Percentiles rank a stretch among this genome's conserved stretches.
Conservation (phyloP, 2,113 vertebrate genomes). For the Gadus chalcogrammus region DNA sequence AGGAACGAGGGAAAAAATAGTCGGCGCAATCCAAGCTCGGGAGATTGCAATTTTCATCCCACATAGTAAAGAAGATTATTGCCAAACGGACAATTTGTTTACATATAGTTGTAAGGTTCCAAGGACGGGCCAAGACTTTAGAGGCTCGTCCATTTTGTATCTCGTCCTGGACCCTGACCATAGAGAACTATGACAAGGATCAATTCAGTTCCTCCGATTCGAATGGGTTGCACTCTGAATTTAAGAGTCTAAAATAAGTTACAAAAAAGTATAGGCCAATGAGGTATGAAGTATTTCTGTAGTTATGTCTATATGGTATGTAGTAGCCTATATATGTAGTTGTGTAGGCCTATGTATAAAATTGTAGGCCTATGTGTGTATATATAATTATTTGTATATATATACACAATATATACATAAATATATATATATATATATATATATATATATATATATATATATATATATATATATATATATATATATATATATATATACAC, state of each 20-base stretch:
- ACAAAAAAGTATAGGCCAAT: too few species aligned
- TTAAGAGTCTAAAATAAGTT: too few species aligned
- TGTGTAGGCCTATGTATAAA: too few species aligned
- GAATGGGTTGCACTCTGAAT: too few species aligned
- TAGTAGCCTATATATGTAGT: conserved; percentile 36
- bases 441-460: neutral
- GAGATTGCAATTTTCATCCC: conserved; percentile 85
- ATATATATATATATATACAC: neutral
- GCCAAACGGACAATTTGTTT: conserved; percentile 88
- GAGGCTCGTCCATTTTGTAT: conserved; percentile 65
- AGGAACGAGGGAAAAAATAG: conserved; percentile 72
- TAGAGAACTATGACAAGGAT: conserved; percentile 63
- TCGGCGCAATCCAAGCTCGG: conserved; percentile 85
- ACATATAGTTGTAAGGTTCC: conserved; percentile 89
- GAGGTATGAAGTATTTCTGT: too few species aligned
- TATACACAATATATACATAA: neutral
- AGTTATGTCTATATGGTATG: too few species aligned
- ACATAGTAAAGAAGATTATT: conserved; percentile 87
- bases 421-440: neutral
- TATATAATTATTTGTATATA: neutral
- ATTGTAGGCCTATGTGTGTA: too few species aligned
- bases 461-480: neutral
- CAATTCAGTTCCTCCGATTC: conserved; percentile 50
- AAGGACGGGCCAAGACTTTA: conserved; percentile 70
- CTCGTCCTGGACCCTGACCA: conserved; percentile 42